Percentiles rank a stretch among this genome's conserved stretches.
Conservation (phyloP, 2,113 vertebrate species). For the Lasiurus borealis region DNA sequence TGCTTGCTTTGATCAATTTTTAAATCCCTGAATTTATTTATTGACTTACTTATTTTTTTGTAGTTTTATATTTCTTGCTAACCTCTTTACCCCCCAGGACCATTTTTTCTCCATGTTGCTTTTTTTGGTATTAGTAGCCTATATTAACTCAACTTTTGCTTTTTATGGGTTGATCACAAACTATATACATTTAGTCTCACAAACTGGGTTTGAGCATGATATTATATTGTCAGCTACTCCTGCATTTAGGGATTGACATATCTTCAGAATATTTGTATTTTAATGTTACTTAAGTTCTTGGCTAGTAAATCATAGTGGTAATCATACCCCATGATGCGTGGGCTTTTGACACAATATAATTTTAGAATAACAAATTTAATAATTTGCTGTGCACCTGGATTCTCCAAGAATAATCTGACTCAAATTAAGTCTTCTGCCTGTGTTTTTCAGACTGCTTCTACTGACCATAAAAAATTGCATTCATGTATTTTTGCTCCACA, state of each 20-base stretch:
- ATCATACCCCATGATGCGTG: not conserved
- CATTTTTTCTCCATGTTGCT: not conserved
- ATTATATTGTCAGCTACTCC: not conserved
- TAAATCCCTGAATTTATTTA: not conserved
- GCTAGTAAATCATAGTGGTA: slow-evolving; percentile 2
- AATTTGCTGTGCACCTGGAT: not conserved
- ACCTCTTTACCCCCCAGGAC: not conserved
- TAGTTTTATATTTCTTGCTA: not conserved
- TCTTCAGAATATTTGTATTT: not conserved
- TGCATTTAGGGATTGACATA: not conserved
- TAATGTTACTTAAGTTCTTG: not conserved
- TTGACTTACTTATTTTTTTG: not conserved
- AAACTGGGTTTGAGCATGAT: not conserved
- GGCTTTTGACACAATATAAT: not conserved
- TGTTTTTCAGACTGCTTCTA: not conserved
- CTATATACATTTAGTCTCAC: not conserved
- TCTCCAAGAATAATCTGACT: slow-evolving; percentile 5
- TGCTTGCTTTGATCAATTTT: not conserved
- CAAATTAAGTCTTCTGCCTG: not conserved
- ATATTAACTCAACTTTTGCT: not conserved
- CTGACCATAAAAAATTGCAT: slow-evolving; percentile 30
- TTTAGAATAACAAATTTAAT: slow-evolving; percentile 35
- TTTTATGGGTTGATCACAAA: not conserved
- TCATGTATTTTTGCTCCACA: not conserved
- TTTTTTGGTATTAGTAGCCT: not conserved